phyloP scores from a whole-genome alignment of 2,888 invertebrate genomes.

The Mylabris sibirica region DNA sequence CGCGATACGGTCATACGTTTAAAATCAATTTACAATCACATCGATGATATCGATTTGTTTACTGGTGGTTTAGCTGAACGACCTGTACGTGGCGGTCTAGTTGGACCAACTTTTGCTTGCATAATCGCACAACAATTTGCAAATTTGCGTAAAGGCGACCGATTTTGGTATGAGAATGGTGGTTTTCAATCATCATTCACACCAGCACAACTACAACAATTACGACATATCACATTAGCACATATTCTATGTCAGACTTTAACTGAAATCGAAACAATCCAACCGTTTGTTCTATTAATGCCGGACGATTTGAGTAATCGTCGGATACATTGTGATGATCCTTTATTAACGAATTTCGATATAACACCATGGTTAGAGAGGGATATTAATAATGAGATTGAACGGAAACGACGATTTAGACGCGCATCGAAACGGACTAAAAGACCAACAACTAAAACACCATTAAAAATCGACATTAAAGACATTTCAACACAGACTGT shows the following conservation, averaged over 20 bases:
- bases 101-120: conserved; percentile 88
- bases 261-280: conserved; percentile 71
- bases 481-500: conserved; percentile 33
- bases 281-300: conserved; percentile 75
- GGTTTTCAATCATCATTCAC: conserved; percentile 78
- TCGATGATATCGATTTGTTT: conserved; percentile 85
- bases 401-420: conserved; percentile 9
- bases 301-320: conserved; percentile 68
- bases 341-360: conserved; percentile 66
- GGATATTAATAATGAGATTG: conserved; percentile 31
- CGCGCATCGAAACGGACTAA: not conserved
- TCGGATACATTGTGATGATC: conserved; percentile 65
- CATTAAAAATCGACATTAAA: conserved; percentile 32
- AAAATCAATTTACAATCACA: conserved; percentile 63
- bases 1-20: conserved; percentile 65
- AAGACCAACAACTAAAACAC: conserved; percentile 18
- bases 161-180: conserved; percentile 87
- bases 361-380: conserved; percentile 69
- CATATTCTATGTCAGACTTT: conserved; percentile 76
- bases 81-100: conserved; percentile 70
- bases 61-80: conserved; percentile 80
- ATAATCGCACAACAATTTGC: conserved; percentile 87
- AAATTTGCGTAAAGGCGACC: conserved; percentile 78
- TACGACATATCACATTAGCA: conserved; percentile 74
- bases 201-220: conserved; percentile 76